Evolutionary conservation across 2,113 vertebrate genomes (phyloP).

Genomic region (Bos taurus): DNA sequence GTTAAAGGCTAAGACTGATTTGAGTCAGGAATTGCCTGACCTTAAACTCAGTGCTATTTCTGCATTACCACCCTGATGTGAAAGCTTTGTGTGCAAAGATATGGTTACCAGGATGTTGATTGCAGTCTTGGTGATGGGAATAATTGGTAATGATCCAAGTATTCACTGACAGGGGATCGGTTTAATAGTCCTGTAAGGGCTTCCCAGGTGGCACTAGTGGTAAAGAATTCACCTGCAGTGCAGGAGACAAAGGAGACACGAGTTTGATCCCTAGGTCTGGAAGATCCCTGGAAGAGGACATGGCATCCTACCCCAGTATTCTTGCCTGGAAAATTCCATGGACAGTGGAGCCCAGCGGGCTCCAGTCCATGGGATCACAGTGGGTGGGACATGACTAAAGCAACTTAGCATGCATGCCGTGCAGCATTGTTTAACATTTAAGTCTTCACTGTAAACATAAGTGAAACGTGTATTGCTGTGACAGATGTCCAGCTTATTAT

Average conservation of each 20-base stretch:
- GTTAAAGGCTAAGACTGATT: not conserved
- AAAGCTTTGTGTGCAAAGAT: not conserved
- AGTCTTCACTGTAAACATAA: not conserved
- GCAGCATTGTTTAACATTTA: not conserved
- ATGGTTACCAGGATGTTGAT: not conserved
- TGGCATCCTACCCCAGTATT: not conserved
- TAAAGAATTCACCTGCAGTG: not conserved
- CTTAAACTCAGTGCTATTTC: not conserved
- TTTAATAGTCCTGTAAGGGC: not conserved
- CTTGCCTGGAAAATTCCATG: not conserved
- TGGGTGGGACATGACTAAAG: not conserved
- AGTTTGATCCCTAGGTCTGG: not conserved
- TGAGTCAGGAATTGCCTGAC: not conserved
- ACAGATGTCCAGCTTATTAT: not conserved
- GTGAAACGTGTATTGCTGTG: not conserved
- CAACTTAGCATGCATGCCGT: not conserved
- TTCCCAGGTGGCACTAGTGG: not conserved
- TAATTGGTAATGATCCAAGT: too few species aligned
- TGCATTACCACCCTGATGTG: rapidly evolving
- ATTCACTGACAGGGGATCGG: not conserved
- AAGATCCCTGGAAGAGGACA: not conserved
- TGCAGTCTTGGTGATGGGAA: not conserved
- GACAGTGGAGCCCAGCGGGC: not conserved
- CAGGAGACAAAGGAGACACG: not conserved
- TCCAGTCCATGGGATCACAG: not conserved